Conservation (phyloP, 2,797 vertebrate species). For the Balearica regulorum region DNA sequence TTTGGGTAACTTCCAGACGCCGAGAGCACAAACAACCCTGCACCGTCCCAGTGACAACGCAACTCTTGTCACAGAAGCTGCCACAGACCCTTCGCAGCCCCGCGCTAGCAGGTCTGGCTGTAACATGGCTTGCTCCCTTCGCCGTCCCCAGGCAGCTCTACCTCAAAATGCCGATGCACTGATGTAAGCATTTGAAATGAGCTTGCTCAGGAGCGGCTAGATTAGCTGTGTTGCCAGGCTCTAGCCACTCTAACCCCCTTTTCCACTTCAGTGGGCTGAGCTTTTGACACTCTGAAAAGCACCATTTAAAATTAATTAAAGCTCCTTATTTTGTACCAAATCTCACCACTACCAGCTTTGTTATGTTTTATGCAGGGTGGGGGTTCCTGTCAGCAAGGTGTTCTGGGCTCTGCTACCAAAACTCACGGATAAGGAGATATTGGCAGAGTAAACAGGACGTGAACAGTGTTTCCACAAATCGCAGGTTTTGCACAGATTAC, state of each 20-base stretch:
- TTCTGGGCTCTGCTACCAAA: slow-evolving; percentile 55
- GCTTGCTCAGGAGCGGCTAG: slow-evolving; percentile 80
- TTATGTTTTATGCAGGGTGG: slow-evolving; percentile 65
- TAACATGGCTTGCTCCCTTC: slow-evolving; percentile 28
- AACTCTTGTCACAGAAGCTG: background rate
- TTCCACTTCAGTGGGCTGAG: slow-evolving; percentile 92
- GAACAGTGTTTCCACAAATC: background rate
- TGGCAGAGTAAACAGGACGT: background rate
- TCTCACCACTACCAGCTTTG: slow-evolving; percentile 69
- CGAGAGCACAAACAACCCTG: background rate
- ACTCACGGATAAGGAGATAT: background rate
- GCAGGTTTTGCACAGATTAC: background rate
- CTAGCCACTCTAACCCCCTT: slow-evolving; percentile 87
- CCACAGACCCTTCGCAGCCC: slow-evolving; percentile 32
- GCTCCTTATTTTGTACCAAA: slow-evolving; percentile 85
- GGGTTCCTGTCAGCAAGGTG: slow-evolving; percentile 64
- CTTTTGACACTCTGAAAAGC: slow-evolving; percentile 90
- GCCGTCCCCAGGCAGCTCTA: slow-evolving; percentile 72
- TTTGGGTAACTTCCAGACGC: background rate
- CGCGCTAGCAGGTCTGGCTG: slow-evolving; percentile 19
- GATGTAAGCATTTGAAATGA: slow-evolving; percentile 94
- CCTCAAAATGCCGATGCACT: slow-evolving; percentile 84
- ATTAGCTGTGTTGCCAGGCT: slow-evolving; percentile 93
- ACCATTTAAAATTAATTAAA: slow-evolving; percentile 99
- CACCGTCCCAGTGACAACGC: background rate